Conservation (phyloP, 2,797 vertebrate genomes). For the Urophycis tenuis region DNA sequence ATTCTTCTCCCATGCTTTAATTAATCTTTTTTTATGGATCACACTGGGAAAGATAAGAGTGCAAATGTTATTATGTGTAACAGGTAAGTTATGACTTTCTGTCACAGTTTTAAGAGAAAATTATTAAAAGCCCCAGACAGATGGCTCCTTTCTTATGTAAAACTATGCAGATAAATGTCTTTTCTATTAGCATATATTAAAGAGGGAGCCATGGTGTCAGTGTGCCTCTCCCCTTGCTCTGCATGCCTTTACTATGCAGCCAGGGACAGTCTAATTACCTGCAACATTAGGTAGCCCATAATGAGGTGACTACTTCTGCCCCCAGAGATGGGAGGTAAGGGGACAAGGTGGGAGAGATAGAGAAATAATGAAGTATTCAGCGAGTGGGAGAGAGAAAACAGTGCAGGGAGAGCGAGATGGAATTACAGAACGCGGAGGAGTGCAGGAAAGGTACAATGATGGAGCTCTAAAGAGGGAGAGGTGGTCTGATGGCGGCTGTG, state of each 20-base stretch:
- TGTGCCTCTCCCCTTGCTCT: conserved; percentile 22
- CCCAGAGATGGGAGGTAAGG: conserved; percentile 8
- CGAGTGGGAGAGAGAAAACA: not conserved
- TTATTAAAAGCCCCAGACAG: conserved; percentile 49
- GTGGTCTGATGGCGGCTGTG: not conserved
- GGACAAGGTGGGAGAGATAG: conserved; percentile 4
- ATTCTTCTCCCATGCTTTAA: conserved; percentile 31
- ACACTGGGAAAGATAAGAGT: conserved; percentile 41
- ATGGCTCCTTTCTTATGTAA: conserved; percentile 57
- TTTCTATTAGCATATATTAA: conserved; percentile 65
- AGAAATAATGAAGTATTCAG: conserved; percentile 2
- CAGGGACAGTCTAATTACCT: conserved; percentile 41
- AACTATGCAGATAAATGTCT: conserved; percentile 62
- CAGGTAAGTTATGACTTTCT: conserved; percentile 52
- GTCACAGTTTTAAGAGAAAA: conserved; percentile 44
- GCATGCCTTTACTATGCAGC: conserved; percentile 25
- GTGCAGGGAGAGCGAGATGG: conserved; percentile 6
- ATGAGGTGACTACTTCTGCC: conserved; percentile 34
- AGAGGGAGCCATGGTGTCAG: conserved; percentile 36
- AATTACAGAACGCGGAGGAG: conserved; percentile 11
- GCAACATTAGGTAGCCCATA: conserved; percentile 39
- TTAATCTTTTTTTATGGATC: conserved; percentile 44
- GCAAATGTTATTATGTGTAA: conserved; percentile 52
- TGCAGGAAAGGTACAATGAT: not conserved
- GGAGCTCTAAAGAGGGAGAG: not conserved